Base-by-base conservation (phyloP, 2,888 invertebrate species). In the Chydorus sphaericus region DNA sequence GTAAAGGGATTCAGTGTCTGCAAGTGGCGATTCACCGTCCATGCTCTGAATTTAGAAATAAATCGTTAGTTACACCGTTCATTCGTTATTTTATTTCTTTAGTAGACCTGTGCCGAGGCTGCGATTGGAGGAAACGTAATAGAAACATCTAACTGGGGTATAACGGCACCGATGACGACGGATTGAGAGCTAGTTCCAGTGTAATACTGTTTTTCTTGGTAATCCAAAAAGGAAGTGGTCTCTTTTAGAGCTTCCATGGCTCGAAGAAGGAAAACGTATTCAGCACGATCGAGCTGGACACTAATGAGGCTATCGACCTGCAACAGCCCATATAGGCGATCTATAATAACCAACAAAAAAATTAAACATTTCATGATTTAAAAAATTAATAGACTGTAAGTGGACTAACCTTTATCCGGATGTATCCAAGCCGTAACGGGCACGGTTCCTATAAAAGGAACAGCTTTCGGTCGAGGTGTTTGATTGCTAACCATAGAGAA, bases 251-350 rank as follows among this genome's bases (percentile, higher is more conserved):
- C 79, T 70, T 94, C 93, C 26, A 85, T 75, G 63, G 91, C 75
- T 54, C 93, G 75, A 69, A 92, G 71, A 54, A 94, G 75, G 72
- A 94, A 93, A 63, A 93, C 75, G 71, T 84, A 84, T 73, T 94
- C 93, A 71, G 87, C 91, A 70, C 93, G 93, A 73, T 91, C 93
- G 59, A 96, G 76, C 71, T 94, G 93, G 4, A 91, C 75, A 61
- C 88, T 88, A 54, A 92, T 81, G 65, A 92, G 75, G 65, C 87
- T 87, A 53, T 83, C 80, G 53, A 91, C 82, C 65, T 89, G 81
- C 0, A 84, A 83, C 52, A 93, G 77, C 28, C 84, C 82, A 23
- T 23, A 50, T 28, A 50, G 18, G 11, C 50, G 28, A 11, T 50
- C 50, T 29, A 28, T 6, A 16, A 28, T 29, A 44, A 16, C 7